Percentiles rank a stretch among this genome's conserved stretches.
phyloP scores from a whole-genome alignment of 1,140 invertebrate species.

The Hormaphis cornu region DNA sequence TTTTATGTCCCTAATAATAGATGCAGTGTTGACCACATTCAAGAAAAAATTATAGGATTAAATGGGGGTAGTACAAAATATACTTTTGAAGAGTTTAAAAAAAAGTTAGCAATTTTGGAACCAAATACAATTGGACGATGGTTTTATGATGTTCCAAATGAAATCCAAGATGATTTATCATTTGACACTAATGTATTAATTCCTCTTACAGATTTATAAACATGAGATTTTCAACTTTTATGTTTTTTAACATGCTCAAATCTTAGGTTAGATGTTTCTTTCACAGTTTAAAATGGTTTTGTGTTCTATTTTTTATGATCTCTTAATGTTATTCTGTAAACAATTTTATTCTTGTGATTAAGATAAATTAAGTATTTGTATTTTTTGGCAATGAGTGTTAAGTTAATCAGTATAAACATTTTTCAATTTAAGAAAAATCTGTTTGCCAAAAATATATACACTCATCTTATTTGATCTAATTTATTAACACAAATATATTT shows the following conservation, averaged over 20 bases:
- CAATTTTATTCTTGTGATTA: neutral
- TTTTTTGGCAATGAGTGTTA: no score
- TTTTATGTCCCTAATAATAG: neutral
- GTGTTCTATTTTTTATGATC: neutral
- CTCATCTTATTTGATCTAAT: no score
- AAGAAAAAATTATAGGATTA: neutral
- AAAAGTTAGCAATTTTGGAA: neutral
- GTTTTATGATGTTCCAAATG: constrained; percentile 13
- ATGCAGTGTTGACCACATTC: neutral
- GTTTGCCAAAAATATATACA: no score
- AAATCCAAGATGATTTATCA: constrained; percentile 13
- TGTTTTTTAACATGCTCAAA: neutral
- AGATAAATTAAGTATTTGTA: neutral
- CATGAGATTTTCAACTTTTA: neutral
- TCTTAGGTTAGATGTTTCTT: neutral
- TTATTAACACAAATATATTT: no score
- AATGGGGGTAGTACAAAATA: neutral
- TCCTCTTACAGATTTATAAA: neutral
- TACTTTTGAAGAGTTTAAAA: neutral
- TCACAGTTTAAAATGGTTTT: constrained; percentile 11
- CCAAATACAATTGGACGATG: neutral
- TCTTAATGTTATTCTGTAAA: neutral
- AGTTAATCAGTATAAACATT: no score
- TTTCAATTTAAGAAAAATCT: no score
- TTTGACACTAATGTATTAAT: neutral